Evolutionary conservation across 2,797 vertebrate genomes (phyloP).

Genomic region (Hippocampus kuda): DNA sequence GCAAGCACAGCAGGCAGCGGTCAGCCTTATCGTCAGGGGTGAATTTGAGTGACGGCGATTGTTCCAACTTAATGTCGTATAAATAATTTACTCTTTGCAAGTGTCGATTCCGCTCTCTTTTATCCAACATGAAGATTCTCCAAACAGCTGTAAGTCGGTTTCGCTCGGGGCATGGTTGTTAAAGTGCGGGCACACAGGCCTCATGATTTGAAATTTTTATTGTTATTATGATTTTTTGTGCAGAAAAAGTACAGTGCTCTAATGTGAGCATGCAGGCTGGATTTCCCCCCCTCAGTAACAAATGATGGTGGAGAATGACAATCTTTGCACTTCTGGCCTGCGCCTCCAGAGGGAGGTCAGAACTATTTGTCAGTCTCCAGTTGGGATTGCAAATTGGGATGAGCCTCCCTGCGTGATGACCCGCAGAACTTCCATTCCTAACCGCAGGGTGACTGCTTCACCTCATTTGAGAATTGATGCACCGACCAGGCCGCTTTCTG

Average conservation of each 20-base stretch:
- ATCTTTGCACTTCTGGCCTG: slow-evolving; percentile 62
- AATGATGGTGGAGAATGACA: slow-evolving; percentile 57
- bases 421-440: slow-evolving; percentile 55
- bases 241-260: slow-evolving; percentile 25
- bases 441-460: slow-evolving; percentile 57
- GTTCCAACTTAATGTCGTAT: slow-evolving; percentile 67
- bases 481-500: slow-evolving; percentile 58
- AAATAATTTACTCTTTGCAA: slow-evolving; percentile 65
- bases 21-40: slow-evolving; percentile 55
- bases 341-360: slow-evolving; percentile 76
- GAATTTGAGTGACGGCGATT: slow-evolving; percentile 66
- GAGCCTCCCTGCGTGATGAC: slow-evolving; percentile 68
- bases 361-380: slow-evolving; percentile 77
- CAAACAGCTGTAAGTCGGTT: slow-evolving; percentile 46
- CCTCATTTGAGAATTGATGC: slow-evolving; percentile 58
- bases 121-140: slow-evolving; percentile 43
- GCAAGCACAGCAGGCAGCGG: slow-evolving; percentile 57
- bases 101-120: slow-evolving; percentile 27
- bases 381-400: slow-evolving; percentile 75
- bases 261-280: slow-evolving; percentile 14
- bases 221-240: slow-evolving; percentile 1
- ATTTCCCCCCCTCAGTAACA: slow-evolving; percentile 44
- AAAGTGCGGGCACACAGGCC: slow-evolving; percentile 36
- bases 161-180: slow-evolving; percentile 22
- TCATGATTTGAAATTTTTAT: background rate